These are phyloP conservation scores for Pterostichus madidus DNA, from an alignment of 2,888 invertebrate species.

Conservation along the genomic window DNA sequence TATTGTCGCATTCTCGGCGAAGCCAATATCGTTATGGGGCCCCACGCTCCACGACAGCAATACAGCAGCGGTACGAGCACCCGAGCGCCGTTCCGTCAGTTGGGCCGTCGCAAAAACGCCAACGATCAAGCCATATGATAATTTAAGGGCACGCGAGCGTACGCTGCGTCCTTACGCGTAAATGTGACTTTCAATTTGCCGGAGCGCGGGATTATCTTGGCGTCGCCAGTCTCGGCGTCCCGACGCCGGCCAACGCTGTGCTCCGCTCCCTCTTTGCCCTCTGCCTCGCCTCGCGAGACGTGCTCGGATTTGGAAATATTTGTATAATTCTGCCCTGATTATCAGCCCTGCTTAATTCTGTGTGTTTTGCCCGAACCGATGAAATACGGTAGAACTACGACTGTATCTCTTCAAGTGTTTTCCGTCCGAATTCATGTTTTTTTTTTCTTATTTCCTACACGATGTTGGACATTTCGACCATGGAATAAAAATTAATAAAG, in stretches of 20 bases:
- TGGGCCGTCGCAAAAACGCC: slow-evolving; percentile 44
- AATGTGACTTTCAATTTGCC: slow-evolving; percentile 76
- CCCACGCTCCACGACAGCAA: slow-evolving; percentile 6
- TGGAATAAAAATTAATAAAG: slow-evolving; percentile 56
- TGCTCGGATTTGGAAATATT: slow-evolving; percentile 75
- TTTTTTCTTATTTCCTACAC: slow-evolving; percentile 40
- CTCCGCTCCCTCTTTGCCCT: slow-evolving; percentile 67
- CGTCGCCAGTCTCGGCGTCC: slow-evolving; percentile 77
- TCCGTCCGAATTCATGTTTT: slow-evolving; percentile 46
- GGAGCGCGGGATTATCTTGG: slow-evolving; percentile 77
- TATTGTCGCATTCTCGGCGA: slow-evolving; percentile 29
- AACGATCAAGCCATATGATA: slow-evolving; percentile 73
- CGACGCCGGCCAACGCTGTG: slow-evolving; percentile 68
- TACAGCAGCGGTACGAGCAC: not conserved
- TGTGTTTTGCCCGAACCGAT: slow-evolving; percentile 65
- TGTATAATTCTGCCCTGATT: slow-evolving; percentile 75
- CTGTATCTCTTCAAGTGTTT: slow-evolving; percentile 40
- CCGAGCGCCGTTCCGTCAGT: slow-evolving; percentile 16
- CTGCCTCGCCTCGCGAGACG: slow-evolving; percentile 71
- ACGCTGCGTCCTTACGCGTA: slow-evolving; percentile 76
- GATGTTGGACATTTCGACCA: slow-evolving; percentile 19
- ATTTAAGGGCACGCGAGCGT: slow-evolving; percentile 73
- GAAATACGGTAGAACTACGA: slow-evolving; percentile 60
- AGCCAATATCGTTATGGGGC: slow-evolving; percentile 53
- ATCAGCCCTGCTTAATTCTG: slow-evolving; percentile 69